Conservation (phyloP, 2,888 invertebrate genomes). For the Kuschelorhynchus macadamiae region DNA sequence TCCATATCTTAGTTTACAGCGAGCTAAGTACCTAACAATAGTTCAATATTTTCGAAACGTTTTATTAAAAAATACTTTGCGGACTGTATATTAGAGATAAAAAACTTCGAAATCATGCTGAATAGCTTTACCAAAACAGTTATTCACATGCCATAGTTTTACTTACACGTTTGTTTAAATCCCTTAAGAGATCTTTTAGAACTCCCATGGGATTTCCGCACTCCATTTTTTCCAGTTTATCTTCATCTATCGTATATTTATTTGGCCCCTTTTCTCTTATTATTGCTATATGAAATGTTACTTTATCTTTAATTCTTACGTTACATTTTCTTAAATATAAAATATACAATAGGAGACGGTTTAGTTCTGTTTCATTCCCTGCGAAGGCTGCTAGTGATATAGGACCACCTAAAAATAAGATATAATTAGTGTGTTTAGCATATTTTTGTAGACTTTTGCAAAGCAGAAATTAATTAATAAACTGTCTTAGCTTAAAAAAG, state of each 20-base stretch:
- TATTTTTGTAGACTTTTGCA: too few species aligned
- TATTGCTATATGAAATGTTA: slow-evolving; percentile 82
- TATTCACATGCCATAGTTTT: background rate
- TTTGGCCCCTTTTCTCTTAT: slow-evolving; percentile 73
- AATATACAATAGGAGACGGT: slow-evolving; percentile 80
- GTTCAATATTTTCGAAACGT: too few species aligned
- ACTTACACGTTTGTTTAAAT: slow-evolving; percentile 49
- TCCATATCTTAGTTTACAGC: too few species aligned
- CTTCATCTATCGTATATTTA: slow-evolving; percentile 61
- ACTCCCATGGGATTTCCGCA: slow-evolving; percentile 80
- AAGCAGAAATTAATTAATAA: too few species aligned
- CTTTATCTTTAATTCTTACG: slow-evolving; percentile 78
- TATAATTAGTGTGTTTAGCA: too few species aligned
- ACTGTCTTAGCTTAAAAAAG: too few species aligned
- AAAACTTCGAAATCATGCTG: too few species aligned
- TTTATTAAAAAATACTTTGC: too few species aligned
- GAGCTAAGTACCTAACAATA: too few species aligned
- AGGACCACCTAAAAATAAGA: slow-evolving; percentile 72
- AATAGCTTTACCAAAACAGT: too few species aligned
- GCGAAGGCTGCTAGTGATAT: slow-evolving; percentile 88
- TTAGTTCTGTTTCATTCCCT: slow-evolving; percentile 83
- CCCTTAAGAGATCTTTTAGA: slow-evolving; percentile 73
- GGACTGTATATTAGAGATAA: too few species aligned
- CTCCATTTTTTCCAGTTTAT: slow-evolving; percentile 68
- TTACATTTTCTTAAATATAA: slow-evolving; percentile 84